phyloP scores from a whole-genome alignment of 2,888 invertebrate genomes.

The Tanypteryx hageni region DNA sequence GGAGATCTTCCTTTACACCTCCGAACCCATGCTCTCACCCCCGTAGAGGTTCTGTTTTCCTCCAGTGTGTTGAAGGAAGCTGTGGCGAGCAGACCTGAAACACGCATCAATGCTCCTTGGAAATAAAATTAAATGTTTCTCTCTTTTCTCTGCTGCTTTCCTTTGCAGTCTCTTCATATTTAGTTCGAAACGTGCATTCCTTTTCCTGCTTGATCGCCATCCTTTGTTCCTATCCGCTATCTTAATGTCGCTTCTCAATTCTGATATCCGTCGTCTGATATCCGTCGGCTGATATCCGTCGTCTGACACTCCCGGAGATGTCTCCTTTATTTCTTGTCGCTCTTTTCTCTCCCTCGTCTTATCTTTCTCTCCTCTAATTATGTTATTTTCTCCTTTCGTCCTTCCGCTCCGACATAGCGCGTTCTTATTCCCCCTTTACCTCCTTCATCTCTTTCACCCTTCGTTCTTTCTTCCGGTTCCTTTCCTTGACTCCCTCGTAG shows the following conservation, averaged over 20 bases:
- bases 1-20: slow-evolving; percentile 16
- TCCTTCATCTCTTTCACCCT: not conserved
- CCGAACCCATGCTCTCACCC: not conserved
- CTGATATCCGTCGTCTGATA: not conserved
- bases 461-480: not conserved
- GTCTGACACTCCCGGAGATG: not conserved
- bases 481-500: not conserved
- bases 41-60: not conserved
- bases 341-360: not conserved
- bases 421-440: not conserved
- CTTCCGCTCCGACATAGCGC: not conserved
- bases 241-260: not conserved
- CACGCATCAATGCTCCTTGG: not conserved
- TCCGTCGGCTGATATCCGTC: too few species aligned
- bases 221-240: not conserved
- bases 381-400: not conserved
- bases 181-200: not conserved
- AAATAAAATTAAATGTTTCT: not conserved
- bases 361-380: too few species aligned
- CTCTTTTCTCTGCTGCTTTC: not conserved
- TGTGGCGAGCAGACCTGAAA: not conserved
- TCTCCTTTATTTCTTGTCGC: not conserved
- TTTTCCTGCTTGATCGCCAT: not conserved
- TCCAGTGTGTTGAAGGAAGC: not conserved
- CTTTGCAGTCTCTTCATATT: not conserved